Conservation (phyloP, 1,140 invertebrate species). For the Drosophila burlai region DNA sequence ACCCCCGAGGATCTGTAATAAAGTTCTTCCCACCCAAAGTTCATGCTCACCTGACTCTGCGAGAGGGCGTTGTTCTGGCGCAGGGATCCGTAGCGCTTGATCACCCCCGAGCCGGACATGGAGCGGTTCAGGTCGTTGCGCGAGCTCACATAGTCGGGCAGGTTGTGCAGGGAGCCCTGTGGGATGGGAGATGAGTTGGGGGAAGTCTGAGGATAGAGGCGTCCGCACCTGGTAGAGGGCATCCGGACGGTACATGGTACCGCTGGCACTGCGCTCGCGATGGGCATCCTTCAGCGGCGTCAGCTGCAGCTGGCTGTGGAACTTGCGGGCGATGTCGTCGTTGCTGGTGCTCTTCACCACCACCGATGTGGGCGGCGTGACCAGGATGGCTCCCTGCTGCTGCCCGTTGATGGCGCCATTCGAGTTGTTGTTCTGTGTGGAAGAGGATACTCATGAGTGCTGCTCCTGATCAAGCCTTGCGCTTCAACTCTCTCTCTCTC, state of each 20-base stretch:
- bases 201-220: no score
- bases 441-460: fast-evolving
- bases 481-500: no score
- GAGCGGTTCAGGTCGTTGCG: conserved; percentile 75
- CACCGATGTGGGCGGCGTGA: conserved; percentile 13
- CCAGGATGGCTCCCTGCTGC: conserved; percentile 19
- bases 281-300: conserved; percentile 61
- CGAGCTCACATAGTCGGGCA: conserved; percentile 85
- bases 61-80: conserved; percentile 59
- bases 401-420: conserved; percentile 61
- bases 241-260: conserved; percentile 94
- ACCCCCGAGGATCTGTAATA: background rate
- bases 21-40: background rate
- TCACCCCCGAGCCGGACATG: conserved; percentile 61
- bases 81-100: conserved; percentile 80
- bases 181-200: background rate
- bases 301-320: conserved; percentile 76
- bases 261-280: conserved; percentile 86
- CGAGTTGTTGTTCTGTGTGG: conserved; percentile 67
- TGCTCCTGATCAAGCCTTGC: no score
- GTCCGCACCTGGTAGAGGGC: conserved; percentile 94
- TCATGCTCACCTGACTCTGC: conserved; percentile 59
- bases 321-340: conserved; percentile 65
- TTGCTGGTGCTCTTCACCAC: conserved; percentile 72
- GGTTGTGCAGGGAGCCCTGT: conserved; percentile 85